A percentile compares a stretch with the other conserved stretches of the same genome.
Conservation (phyloP, 2,797 vertebrate species). For the Rhabdophis nuchalis region DNA sequence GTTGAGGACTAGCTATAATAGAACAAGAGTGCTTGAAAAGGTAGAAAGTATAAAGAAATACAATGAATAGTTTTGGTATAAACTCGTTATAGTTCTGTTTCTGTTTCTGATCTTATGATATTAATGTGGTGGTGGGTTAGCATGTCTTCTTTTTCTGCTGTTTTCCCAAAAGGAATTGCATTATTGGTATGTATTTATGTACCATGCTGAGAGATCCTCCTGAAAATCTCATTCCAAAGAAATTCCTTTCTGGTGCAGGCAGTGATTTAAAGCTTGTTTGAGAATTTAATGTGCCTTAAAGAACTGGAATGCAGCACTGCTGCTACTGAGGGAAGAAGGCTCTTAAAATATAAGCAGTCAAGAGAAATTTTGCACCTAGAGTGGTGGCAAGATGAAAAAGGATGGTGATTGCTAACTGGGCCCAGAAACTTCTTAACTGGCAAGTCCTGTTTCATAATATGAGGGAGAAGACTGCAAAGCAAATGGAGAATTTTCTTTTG, state of each 20-base stretch:
- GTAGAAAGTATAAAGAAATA: not conserved
- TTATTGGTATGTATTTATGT: not conserved
- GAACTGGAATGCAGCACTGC: not conserved
- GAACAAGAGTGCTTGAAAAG: not conserved
- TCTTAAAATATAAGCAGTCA: not conserved
- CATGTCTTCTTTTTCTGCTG: not conserved
- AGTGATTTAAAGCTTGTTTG: not conserved
- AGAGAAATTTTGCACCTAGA: not conserved
- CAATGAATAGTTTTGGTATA: not conserved
- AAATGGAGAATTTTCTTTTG: not conserved
- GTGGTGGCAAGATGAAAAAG: not conserved
- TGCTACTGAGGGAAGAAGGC: not conserved
- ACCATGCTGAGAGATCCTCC: not conserved
- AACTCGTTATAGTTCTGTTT: not conserved
- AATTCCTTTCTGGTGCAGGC: not conserved
- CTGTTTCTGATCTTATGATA: not conserved
- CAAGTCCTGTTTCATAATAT: not conserved
- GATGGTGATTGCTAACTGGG: not conserved
- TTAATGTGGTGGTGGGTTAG: not conserved
- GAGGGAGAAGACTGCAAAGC: not conserved
- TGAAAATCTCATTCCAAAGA: not conserved
- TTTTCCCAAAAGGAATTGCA: not conserved
- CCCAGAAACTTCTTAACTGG: not conserved
- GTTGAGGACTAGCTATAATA: not conserved
- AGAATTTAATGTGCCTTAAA: conserved; percentile 7